These are phyloP conservation scores for Athrips mouffetella DNA, from an alignment of 2,888 invertebrate species.

Conservation along the genomic window DNA sequence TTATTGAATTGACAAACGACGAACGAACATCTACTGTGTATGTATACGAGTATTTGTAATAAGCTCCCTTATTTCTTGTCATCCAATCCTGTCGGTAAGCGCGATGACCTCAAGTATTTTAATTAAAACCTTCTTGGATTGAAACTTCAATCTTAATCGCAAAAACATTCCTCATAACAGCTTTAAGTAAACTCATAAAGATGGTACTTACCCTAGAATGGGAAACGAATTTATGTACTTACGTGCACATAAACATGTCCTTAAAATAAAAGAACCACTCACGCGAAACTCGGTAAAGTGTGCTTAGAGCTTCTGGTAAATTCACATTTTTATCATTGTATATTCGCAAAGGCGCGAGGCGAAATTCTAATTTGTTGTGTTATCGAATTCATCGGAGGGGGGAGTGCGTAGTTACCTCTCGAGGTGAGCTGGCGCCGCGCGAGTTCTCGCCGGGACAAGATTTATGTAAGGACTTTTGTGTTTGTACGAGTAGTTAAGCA, in stretches of 20 bases:
- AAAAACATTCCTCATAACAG: constrained; percentile 3
- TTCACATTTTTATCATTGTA: constrained; percentile 53
- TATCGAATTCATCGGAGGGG: constrained; percentile 59
- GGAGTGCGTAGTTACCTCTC: constrained; percentile 54
- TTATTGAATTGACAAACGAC: constrained; percentile 25
- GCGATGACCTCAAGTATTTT: not conserved
- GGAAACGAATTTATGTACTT: constrained; percentile 32
- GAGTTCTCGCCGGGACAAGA: constrained; percentile 67
- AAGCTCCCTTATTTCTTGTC: not conserved
- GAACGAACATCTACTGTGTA: not conserved
- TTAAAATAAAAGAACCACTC: constrained; percentile 52
- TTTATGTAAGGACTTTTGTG: constrained; percentile 78
- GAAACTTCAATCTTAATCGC: constrained; percentile 2
- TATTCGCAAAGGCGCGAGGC: constrained; percentile 37
- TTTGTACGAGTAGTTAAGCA: constrained; percentile 74
- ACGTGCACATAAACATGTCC: constrained; percentile 44
- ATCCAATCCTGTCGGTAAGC: not conserved
- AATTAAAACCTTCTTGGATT: constrained; percentile 6
- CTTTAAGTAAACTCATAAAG: not conserved
- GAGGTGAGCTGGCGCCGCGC: constrained; percentile 61
- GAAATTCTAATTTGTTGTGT: constrained; percentile 63
- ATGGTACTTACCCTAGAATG: constrained; percentile 15
- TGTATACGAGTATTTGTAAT: not conserved
- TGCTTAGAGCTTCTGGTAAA: constrained; percentile 47
- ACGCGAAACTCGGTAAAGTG: constrained; percentile 49